Percentiles rank a stretch among this genome's conserved stretches.
Conservation (phyloP, 2,113 vertebrate genomes). For the Emberiza fucata region DNA sequence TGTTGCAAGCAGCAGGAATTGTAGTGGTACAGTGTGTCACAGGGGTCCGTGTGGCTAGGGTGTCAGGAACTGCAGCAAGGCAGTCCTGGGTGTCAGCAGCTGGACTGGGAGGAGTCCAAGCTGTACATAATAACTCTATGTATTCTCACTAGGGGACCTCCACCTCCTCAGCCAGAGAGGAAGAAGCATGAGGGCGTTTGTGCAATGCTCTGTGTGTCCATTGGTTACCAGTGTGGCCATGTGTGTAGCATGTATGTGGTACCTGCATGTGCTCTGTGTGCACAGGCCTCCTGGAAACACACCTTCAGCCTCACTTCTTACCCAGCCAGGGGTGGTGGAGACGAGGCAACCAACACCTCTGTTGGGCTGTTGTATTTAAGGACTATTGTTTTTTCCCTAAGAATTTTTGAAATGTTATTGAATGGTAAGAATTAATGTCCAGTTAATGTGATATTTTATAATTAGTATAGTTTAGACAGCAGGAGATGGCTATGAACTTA, state of each 20-base stretch:
- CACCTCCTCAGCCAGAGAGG: neutral
- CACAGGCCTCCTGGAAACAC: neutral
- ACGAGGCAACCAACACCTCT: neutral
- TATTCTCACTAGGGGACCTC: neutral
- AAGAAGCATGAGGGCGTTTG: neutral
- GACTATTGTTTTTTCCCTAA: neutral
- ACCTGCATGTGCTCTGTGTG: neutral
- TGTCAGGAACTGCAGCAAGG: neutral
- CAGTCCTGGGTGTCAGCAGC: neutral
- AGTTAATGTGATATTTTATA: neutral
- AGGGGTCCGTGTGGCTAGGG: accelerated
- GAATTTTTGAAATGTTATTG: neutral
- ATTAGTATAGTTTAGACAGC: neutral
- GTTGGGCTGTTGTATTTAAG: neutral
- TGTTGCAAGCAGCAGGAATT: neutral
- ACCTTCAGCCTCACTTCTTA: neutral
- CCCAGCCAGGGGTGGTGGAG: neutral
- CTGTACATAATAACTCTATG: neutral
- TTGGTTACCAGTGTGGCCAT: neutral
- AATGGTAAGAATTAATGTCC: neutral
- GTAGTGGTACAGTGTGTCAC: neutral
- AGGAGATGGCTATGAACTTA: neutral
- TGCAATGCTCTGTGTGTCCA: neutral
- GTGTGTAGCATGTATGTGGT: no score
- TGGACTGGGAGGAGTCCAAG: neutral